These are phyloP conservation scores for Pseudomugil gertrudae DNA, from an alignment of 2,797 vertebrate genomes.

Conservation along the genomic window DNA sequence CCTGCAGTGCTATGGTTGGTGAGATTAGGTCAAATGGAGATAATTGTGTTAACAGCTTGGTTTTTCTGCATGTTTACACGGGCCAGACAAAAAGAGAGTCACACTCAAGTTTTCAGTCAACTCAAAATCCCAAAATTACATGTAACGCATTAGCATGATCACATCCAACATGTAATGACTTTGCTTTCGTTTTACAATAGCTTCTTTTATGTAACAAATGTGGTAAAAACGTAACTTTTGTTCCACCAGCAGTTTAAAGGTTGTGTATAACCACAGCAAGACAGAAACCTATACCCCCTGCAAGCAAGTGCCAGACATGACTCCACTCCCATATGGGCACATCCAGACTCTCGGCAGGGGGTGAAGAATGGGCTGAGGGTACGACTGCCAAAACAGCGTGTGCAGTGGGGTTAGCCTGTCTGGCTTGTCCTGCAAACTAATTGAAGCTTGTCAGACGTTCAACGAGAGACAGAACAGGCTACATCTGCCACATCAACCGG, in stretches of 20 bases:
- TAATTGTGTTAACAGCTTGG: conserved; percentile 41
- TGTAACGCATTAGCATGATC: neutral
- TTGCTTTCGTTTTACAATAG: conserved; percentile 4
- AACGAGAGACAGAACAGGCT: conserved; percentile 1
- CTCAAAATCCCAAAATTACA: neutral
- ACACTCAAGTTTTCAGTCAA: neutral
- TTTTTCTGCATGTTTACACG: conserved; percentile 16
- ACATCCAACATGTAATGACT: neutral
- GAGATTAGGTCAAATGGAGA: conserved; percentile 39
- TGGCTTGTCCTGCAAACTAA: conserved; percentile 45
- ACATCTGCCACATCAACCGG: conserved; percentile 48
- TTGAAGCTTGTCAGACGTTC: conserved; percentile 34
- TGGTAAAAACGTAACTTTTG: conserved; percentile 35
- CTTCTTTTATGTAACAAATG: conserved; percentile 4
- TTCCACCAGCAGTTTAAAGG: conserved; percentile 54
- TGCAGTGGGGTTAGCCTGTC: conserved; percentile 23
- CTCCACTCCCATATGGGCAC: conserved; percentile 60
- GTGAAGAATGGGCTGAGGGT: conserved; percentile 37
- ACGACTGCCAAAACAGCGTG: conserved; percentile 51
- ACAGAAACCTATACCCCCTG: conserved; percentile 58
- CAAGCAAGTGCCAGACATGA: conserved; percentile 58
- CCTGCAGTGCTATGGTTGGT: neutral
- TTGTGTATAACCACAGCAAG: conserved; percentile 50
- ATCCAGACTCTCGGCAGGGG: conserved; percentile 59
- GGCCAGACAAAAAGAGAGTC: no score